Conservation (phyloP, 2,113 vertebrate genomes). For the Chauna torquata region DNA sequence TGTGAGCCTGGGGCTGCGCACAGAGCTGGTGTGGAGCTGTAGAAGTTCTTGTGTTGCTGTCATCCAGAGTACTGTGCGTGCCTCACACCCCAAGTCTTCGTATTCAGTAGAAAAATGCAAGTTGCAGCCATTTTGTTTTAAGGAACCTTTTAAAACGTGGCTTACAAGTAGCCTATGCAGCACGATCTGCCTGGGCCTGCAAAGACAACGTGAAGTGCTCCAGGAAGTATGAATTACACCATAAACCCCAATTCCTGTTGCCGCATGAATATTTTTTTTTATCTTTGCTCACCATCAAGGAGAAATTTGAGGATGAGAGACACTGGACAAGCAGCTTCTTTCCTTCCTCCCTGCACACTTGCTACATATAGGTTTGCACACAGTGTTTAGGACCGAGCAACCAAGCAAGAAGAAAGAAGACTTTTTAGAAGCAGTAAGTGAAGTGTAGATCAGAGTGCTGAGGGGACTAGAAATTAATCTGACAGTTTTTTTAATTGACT, state of each 20-base stretch:
- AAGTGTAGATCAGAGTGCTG: neutral
- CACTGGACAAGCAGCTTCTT: neutral
- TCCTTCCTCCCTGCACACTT: neutral
- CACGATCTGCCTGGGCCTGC: neutral
- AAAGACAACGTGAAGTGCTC: accelerated
- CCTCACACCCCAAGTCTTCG: accelerated
- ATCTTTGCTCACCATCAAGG: neutral
- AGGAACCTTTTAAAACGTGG: no score
- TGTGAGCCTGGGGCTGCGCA: accelerated
- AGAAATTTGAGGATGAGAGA: neutral
- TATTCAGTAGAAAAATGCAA: no score
- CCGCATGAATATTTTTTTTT: accelerated
- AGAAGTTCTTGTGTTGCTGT: accelerated
- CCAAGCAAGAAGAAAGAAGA: neutral
- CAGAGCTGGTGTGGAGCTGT: accelerated
- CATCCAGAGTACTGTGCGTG: accelerated
- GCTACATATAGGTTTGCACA: neutral
- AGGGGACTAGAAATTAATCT: neutral
- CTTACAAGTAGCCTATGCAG: accelerated
- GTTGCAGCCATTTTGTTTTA: accelerated
- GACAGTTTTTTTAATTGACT: neutral
- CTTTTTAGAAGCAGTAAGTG: neutral
- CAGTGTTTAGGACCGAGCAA: neutral
- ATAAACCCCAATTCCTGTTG: neutral
- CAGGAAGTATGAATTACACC: accelerated